Conservation (phyloP, 2,113 vertebrate genomes). For the Corythornis cristatus region DNA sequence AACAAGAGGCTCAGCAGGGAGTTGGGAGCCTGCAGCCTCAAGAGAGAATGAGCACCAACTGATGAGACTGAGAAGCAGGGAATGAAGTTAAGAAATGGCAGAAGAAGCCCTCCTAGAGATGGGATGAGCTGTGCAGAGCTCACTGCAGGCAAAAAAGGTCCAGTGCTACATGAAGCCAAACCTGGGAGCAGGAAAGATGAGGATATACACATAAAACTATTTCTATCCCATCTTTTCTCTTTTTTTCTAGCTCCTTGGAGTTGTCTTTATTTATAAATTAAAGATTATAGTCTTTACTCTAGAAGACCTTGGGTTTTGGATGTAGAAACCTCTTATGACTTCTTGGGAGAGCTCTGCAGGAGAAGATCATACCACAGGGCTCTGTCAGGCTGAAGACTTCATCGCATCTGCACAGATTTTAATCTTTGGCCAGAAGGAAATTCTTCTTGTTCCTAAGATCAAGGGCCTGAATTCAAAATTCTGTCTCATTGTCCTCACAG, state of each 20-base stretch:
- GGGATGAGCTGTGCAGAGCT: not conserved
- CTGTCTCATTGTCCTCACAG: not conserved
- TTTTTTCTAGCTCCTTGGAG: not conserved
- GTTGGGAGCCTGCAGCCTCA: not conserved
- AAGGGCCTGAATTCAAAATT: not conserved
- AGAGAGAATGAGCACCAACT: fast-evolving
- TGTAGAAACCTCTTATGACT: not conserved
- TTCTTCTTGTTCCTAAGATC: not conserved
- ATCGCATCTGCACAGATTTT: not conserved
- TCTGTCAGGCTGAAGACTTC: not conserved
- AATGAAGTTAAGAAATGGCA: not conserved
- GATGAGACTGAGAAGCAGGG: not conserved
- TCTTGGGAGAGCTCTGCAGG: not conserved
- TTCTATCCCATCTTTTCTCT: not conserved
- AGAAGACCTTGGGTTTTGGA: not conserved
- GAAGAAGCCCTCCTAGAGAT: not conserved
- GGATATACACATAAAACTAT: not conserved
- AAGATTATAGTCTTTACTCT: not conserved
- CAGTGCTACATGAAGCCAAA: not conserved
- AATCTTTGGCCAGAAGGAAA: not conserved
- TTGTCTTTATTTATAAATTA: not conserved
- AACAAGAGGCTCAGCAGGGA: not conserved
- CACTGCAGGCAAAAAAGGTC: not conserved
- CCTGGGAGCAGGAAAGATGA: not conserved
- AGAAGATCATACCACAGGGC: not conserved